Conservation (phyloP, 2,888 invertebrate species). For the Melanostoma mellinum region DNA sequence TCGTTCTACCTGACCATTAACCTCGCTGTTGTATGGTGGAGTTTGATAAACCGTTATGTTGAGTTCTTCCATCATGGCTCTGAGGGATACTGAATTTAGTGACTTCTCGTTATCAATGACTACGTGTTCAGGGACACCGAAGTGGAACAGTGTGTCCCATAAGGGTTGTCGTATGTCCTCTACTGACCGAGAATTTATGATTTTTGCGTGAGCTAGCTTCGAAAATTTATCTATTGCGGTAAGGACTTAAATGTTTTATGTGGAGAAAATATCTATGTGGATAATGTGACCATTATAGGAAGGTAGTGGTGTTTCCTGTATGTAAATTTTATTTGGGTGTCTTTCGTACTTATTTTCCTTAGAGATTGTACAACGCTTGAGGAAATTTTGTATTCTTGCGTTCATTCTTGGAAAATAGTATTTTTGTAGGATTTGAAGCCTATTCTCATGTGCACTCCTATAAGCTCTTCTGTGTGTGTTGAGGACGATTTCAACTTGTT, state of each 20-base stretch:
- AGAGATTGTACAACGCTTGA: conserved; percentile 27
- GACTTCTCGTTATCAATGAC: conserved; percentile 7
- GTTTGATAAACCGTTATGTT: background rate
- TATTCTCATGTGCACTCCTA: conserved; percentile 45
- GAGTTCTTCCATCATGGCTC: conserved; percentile 48
- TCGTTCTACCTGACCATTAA: conserved; percentile 1
- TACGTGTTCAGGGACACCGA: conserved; percentile 2
- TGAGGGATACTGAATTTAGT: conserved; percentile 26
- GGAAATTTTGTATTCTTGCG: conserved; percentile 18
- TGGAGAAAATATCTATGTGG: conserved; percentile 61
- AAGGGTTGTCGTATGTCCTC: conserved; percentile 42
- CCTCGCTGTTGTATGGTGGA: background rate
- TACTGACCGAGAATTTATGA: conserved; percentile 36
- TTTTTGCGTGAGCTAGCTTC: conserved; percentile 39
- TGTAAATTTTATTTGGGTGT: conserved; percentile 34
- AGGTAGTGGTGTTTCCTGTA: conserved; percentile 40
- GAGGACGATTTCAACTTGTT: conserved; percentile 46
- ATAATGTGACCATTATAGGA: conserved; percentile 44
- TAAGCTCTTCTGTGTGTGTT: conserved; percentile 44
- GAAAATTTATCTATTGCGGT: conserved; percentile 54
- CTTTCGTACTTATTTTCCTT: conserved; percentile 44
- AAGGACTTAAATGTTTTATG: conserved; percentile 39
- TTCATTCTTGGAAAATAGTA: conserved; percentile 41
- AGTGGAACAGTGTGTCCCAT: background rate
- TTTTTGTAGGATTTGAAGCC: conserved; percentile 35